Evolutionary conservation across 2,888 invertebrate species (phyloP).

Genomic region (Acanthosepion pharaonis): DNA sequence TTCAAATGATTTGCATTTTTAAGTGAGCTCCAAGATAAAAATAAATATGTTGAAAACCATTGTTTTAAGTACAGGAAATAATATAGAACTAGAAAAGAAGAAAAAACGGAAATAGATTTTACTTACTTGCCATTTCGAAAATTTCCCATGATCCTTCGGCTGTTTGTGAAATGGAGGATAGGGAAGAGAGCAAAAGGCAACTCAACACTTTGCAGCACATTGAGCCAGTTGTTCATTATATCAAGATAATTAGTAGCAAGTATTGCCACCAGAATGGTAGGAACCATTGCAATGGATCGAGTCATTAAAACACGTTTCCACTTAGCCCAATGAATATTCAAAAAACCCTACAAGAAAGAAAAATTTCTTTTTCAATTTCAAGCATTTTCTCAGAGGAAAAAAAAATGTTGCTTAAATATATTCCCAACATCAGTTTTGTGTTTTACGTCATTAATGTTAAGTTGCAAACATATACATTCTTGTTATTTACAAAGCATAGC

Average conservation of each 20-base stretch:
- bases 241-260: constrained; percentile 80
- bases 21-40: too few species aligned
- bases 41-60: not conserved
- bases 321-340: constrained; percentile 87
- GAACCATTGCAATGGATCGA: constrained; percentile 85
- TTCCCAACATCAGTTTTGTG: too few species aligned
- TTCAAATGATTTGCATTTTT: too few species aligned
- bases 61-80: not conserved
- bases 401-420: too few species aligned
- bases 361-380: not conserved
- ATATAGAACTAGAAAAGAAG: not conserved
- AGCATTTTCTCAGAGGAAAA: not conserved
- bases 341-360: constrained; percentile 79
- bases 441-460: too few species aligned
- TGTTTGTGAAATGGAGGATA: constrained; percentile 88
- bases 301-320: constrained; percentile 92
- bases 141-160: constrained; percentile 86
- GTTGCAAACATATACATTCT: too few species aligned
- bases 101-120: not conserved
- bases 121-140: constrained; percentile 82
- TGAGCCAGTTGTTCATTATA: constrained; percentile 87
- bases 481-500: too few species aligned
- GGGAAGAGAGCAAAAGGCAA: constrained; percentile 90
- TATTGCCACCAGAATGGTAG: constrained; percentile 74
- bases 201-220: constrained; percentile 88